Conservation (phyloP, 2,113 vertebrate species). For the Dicrurus megarhynchus region DNA sequence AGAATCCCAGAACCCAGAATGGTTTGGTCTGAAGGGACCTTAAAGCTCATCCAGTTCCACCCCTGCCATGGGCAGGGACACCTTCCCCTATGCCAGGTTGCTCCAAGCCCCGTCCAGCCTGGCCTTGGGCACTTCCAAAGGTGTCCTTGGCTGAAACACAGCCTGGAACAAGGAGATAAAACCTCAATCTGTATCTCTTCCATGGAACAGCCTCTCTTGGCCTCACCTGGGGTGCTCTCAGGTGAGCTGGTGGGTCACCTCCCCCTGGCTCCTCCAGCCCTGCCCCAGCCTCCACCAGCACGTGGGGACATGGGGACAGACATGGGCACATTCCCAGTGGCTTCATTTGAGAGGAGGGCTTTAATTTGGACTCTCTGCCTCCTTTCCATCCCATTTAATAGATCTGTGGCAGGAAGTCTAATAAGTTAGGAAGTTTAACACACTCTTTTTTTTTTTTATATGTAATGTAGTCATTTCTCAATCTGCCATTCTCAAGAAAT, state of each 20-base stretch:
- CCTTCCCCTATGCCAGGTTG: rapidly evolving
- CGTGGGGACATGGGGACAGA: background rate
- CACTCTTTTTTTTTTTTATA: background rate
- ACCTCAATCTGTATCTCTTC: rapidly evolving
- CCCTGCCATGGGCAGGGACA: background rate
- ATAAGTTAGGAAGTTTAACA: background rate
- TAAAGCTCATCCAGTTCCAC: rapidly evolving
- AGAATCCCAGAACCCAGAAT: background rate
- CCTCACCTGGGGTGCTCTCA: background rate
- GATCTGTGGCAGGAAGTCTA: background rate
- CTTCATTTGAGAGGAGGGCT: background rate
- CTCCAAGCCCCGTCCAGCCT: background rate
- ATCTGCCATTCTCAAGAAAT: background rate
- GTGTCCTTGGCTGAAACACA: background rate
- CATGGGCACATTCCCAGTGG: rapidly evolving
- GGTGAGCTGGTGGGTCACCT: background rate
- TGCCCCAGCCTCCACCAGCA: background rate
- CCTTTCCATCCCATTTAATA: background rate
- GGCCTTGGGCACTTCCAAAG: background rate
- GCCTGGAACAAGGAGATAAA: background rate
- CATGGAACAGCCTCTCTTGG: background rate
- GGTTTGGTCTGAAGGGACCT: background rate
- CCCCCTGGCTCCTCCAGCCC: background rate
- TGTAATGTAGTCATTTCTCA: background rate
- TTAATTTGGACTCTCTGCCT: background rate